Evolutionary conservation across 1,140 invertebrate species (phyloP), one percentile per base, ranked within the genome.

Genomic region (Chionoecetes opilio): DNA sequence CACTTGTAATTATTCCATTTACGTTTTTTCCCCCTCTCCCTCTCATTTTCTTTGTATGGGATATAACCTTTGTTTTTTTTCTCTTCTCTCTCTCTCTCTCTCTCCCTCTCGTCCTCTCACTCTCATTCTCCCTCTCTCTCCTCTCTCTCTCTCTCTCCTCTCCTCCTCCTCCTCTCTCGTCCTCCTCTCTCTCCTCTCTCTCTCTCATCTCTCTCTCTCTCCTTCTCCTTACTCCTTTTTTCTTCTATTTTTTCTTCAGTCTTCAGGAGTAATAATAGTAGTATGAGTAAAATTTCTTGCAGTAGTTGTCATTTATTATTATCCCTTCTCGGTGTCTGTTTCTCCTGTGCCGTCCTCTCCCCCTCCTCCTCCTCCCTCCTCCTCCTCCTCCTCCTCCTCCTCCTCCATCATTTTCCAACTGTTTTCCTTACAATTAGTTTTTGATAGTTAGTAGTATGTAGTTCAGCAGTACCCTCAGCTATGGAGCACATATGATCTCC

Each of bases 51-150:
- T 75, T 75, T 75, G 63, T 75, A 75, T 21, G 63, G 63, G 63
- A 75, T 26, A n/a, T 75, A 26, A 26, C 63, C 63, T 75, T n/a
- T 75, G 6, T 26, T 8, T 75, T 26, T 75, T 26, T 75, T 26
- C n/a, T 26, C n/a, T 26, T 75, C 63, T 75, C 63, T 75, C 63
- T 75, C 21, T 75, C 63, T 75, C 63, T 75, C 63, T 75, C 63
- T 75, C 63, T 75, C 63, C n/a, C 63, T 75, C 63, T 75, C 63
- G 11, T 5, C n/a, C 63, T 75, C 63, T 75, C 63, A n/a, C 63
- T 75, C 63, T 75, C 63, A n/a, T 26, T 75, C 63, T 75, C 63
- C n/a, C 63, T 75, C 63, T 75, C 63, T 75, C 63, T 75, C 63
- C 63, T 75, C 63, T 75, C 63, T 75, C 63, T 75, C 46, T 53